Percentiles rank a stretch among this genome's conserved stretches.
These are phyloP conservation scores for Phaethon lepturus DNA, from an alignment of 2,113 vertebrate genomes.

Conservation along the genomic window DNA sequence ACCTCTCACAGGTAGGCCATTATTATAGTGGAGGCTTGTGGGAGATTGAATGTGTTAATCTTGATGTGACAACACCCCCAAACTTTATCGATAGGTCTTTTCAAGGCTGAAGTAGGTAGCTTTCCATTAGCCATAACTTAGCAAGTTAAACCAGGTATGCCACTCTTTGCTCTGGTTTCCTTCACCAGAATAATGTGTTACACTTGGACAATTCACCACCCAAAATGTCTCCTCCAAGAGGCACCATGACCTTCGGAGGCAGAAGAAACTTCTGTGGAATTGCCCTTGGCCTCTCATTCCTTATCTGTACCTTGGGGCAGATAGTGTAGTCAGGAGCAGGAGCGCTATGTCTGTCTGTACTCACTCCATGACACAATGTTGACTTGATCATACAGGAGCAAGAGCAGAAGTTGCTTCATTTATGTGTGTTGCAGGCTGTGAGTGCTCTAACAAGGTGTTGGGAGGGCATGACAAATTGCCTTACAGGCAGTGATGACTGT, in stretches of 20 bases:
- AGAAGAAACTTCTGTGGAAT: not conserved
- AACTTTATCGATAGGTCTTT: not conserved
- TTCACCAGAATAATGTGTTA: not conserved
- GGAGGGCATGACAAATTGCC: not conserved
- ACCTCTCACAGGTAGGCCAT: not conserved
- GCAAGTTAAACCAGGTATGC: not conserved
- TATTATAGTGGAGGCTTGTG: not conserved
- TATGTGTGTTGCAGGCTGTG: not conserved
- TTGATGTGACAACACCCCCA: accelerated
- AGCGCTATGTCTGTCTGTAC: not conserved
- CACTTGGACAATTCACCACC: not conserved
- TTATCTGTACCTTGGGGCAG: not conserved
- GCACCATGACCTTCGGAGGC: not conserved
- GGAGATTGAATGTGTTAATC: not conserved
- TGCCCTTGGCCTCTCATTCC: not conserved
- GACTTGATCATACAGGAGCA: not conserved
- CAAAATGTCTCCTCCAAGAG: not conserved
- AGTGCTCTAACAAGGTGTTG: not conserved
- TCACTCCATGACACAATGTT: not conserved
- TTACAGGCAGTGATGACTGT: not conserved
- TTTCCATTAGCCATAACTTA: not conserved
- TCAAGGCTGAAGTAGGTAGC: not conserved
- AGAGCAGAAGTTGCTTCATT: not conserved
- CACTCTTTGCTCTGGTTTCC: not conserved
- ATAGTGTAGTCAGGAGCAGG: not conserved